Evolutionary conservation across 1,140 invertebrate species (phyloP), one percentile per base, ranked within the genome.

Genomic region (Apis cerana): DNA sequence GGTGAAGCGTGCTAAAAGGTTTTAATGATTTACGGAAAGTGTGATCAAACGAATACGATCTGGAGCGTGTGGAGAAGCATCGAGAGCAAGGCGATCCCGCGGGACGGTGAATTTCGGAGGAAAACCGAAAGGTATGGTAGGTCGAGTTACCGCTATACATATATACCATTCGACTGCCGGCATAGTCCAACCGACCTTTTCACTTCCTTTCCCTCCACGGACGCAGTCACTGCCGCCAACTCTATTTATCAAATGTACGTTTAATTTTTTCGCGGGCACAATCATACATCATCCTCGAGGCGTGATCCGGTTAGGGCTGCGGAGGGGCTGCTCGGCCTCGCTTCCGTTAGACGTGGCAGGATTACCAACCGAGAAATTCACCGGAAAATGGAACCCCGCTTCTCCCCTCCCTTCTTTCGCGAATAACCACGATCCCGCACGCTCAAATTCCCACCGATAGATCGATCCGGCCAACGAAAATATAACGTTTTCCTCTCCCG

Each of bases 161-260:
- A 43, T 43, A 84, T 74, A 87, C 71, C 68, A 61, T 75, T 67
- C 69, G 80, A 58, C 43, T 58, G 52, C 74, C 19, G 19, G 62
- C 75, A 27, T 19, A 61, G 70, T 88, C 81, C 82, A 86, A 85
- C 82, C 88, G 88, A 85, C 88, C 87, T 89, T 89, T 89, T 89
- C 88, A 86, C 82, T 85, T 78, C 78, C 76, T 69, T 71, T 80
- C 83, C 75, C 75, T 58, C 69, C 71, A 56, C 82, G 59, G 54
- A 56, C 82, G 77, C 84, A 90, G 91, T 91, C 89, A 90, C 89
- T 91, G 89, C 85, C 78, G 88, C 91, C 88, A 89, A 89, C 87
- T 91, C 92, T 92, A 93, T 93, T 92, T 92, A 93, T 93, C 92
- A 93, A 92, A 90, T 88, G 89, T 92, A 91, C 92, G 91, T 93